A percentile compares a stretch with the other conserved stretches of the same genome.
phyloP scores from a whole-genome alignment of 2,888 invertebrate species.

The Galeruca laticollis region DNA sequence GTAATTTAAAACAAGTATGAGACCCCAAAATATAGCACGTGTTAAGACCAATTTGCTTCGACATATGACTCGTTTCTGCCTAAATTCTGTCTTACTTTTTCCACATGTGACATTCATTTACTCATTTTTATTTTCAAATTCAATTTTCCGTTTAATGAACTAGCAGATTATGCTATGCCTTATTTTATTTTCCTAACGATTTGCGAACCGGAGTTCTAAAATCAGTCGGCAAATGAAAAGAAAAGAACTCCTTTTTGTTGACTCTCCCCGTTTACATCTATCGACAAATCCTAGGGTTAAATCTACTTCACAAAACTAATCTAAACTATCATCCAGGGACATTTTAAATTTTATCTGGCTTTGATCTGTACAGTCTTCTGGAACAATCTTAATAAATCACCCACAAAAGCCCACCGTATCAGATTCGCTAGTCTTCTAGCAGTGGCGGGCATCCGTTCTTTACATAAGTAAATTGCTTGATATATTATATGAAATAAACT shows the following conservation, averaged over 20 bases:
- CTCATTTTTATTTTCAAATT: slow-evolving; percentile 18
- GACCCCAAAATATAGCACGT: too few species aligned
- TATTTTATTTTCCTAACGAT: slow-evolving; percentile 35
- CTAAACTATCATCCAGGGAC: slow-evolving; percentile 43
- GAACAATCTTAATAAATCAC: slow-evolving; percentile 45
- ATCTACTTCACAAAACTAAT: slow-evolving; percentile 40
- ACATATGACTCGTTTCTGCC: neutral
- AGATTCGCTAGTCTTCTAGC: slow-evolving; percentile 23
- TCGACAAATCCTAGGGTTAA: slow-evolving; percentile 36
- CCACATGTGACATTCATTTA: neutral
- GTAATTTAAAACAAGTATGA: too few species aligned
- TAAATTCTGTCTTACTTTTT: neutral
- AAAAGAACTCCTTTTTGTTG: slow-evolving; percentile 19
- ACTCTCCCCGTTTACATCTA: slow-evolving; percentile 30
- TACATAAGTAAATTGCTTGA: neutral
- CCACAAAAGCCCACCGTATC: slow-evolving; percentile 42
- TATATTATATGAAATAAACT: neutral
- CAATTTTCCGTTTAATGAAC: slow-evolving; percentile 32
- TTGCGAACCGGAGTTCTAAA: slow-evolving; percentile 28
- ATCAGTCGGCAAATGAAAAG: slow-evolving; percentile 20
- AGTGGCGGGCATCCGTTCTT: slow-evolving; percentile 12
- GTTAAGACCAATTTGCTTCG: neutral
- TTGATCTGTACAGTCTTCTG: slow-evolving; percentile 43
- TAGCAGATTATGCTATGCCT: slow-evolving; percentile 30
- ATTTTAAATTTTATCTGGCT: slow-evolving; percentile 43